Base-by-base conservation (phyloP, 2,888 invertebrate genomes). In the Drosophila atripex region DNA sequence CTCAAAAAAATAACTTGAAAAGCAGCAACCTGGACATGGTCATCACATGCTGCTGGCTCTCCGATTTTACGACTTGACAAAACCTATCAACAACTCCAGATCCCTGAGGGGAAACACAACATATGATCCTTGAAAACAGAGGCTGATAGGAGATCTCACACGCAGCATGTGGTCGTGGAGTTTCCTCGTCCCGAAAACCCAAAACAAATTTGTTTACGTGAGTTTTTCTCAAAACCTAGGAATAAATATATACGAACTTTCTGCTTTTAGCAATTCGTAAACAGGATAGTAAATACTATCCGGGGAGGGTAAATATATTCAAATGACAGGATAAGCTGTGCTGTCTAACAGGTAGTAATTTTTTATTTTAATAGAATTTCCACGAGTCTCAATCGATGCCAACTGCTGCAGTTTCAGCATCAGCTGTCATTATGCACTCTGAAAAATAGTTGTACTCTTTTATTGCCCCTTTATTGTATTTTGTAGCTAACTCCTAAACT, bases 171-270 rank as follows among this genome's bases (percentile, higher is more conserved):
- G 80, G 83, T 69, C 74, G 32, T 25, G 52, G 52, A 57, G 58
- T 68, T 58, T 50, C 30, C 56, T 43, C 28, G 25, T 25, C 52
- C 45, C 18, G 21, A 23, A 21, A 51, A 75, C 63, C 76, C 74
- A 78, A 82, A 82, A 63, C 71, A 76, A 82, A 78, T 82, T 78
- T 71, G 73, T 71, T 84, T 76, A 78, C 78, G 78, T 78, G 82
- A 53, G 57, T 57, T 50, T 71, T 57, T 45, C 53, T 30, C 35
- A 18, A 69, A 43, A 43, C 35, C 47, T 23, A 41, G 12, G 49
- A 30, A 12, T n/a, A 58, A 30, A 12, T n/a, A 58, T 12, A 59
- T 18, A 3, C 1, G 50, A 47, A 56, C 7, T 61, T 49, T 68
- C 38, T 21, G 47, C 69, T 78, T 80, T 79, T 77, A 75, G 84